Conservation (phyloP, 1,140 invertebrate species). For the Zelostemma sp. region DNA sequence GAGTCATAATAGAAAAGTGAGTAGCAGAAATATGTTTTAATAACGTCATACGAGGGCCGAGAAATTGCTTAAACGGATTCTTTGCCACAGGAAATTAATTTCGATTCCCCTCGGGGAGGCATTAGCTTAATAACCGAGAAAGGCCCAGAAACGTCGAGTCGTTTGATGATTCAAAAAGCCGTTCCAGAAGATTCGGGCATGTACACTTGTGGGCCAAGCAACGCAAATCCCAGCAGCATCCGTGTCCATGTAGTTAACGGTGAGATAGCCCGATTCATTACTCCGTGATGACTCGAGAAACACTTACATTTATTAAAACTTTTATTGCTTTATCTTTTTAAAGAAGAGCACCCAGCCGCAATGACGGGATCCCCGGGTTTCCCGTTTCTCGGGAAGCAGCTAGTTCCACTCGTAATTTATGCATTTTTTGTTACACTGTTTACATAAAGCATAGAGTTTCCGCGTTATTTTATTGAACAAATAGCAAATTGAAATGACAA, state of each 20-base stretch:
- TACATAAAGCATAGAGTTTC: no score
- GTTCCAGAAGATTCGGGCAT: constrained; percentile 71
- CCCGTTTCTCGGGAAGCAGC: background rate
- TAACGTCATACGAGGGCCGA: no score
- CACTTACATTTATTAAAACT: background rate
- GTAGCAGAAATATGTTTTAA: no score
- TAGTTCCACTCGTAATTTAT: background rate
- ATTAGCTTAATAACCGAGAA: constrained; percentile 74
- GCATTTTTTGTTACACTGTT: background rate
- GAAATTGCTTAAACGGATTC: no score
- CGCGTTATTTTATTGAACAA: no score
- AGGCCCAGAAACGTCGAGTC: constrained; percentile 73
- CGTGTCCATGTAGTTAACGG: constrained; percentile 76
- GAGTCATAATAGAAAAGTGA: constrained; percentile 76
- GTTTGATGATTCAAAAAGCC: constrained; percentile 74
- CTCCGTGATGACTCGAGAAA: background rate
- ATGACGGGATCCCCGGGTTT: background rate
- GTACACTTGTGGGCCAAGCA: constrained; percentile 75
- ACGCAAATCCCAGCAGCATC: constrained; percentile 74
- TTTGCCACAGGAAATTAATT: constrained; percentile 68
- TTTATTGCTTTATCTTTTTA: background rate
- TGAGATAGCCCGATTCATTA: constrained; percentile 43
- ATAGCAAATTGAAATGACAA: no score
- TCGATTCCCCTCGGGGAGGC: constrained; percentile 72
- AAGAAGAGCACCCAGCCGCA: background rate